phyloP scores from a whole-genome alignment of 2,797 vertebrate species.

The Pseudochirops corinnae region DNA sequence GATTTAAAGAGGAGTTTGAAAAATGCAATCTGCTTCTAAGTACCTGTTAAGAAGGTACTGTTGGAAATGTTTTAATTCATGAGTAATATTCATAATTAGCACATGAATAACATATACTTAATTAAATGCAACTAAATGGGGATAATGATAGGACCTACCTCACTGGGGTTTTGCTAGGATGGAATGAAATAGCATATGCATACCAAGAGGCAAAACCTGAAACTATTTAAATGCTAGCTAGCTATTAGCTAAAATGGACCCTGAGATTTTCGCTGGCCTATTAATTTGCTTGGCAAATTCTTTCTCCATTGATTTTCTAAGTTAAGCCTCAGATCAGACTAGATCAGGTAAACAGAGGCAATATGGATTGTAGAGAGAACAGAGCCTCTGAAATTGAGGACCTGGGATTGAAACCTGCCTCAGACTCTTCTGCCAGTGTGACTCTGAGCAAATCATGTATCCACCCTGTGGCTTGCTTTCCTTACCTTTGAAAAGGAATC shows the following conservation, averaged over 20 bases:
- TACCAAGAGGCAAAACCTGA: not conserved
- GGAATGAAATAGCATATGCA: not conserved
- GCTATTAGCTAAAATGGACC: slow-evolving; percentile 35
- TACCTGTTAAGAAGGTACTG: not conserved
- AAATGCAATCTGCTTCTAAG: not conserved
- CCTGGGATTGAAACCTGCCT: not conserved
- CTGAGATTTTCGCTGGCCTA: slow-evolving; percentile 37
- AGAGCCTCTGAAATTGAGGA: not conserved
- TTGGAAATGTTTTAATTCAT: not conserved
- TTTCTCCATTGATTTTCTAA: not conserved
- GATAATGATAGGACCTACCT: not conserved
- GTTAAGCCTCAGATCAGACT: not conserved
- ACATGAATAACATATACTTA: not conserved
- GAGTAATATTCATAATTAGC: not conserved
- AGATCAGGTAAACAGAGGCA: not conserved
- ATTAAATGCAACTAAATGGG: not conserved
- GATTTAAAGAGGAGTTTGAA: not conserved
- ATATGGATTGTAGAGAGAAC: not conserved
- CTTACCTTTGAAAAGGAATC: not conserved
- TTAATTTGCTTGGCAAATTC: slow-evolving; percentile 30
- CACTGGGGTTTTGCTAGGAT: not conserved
- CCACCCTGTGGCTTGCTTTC: not conserved
- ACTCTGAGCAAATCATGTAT: not conserved
- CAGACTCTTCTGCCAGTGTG: not conserved
- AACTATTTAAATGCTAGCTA: not conserved